phyloP scores from a whole-genome alignment of 2,113 vertebrate genomes.

The Dryoscopus gambensis region DNA sequence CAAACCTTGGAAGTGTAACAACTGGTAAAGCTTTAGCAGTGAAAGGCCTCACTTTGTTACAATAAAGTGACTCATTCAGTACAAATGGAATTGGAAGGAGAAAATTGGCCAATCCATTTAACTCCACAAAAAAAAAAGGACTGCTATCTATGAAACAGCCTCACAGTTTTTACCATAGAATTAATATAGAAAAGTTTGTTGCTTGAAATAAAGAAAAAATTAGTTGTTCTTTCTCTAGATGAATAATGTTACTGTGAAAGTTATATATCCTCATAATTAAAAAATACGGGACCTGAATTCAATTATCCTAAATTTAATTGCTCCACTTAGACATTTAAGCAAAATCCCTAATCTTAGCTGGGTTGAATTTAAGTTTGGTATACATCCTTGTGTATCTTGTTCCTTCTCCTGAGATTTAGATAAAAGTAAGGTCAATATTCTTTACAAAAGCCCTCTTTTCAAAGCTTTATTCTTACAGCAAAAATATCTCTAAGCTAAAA shows the following conservation, averaged over 20 bases:
- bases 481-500: not conserved
- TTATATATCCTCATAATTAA: not conserved
- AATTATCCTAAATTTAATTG: not conserved
- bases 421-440: not conserved
- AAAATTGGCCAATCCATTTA: not conserved
- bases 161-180: not conserved
- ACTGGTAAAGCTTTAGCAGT: not conserved
- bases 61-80: not conserved
- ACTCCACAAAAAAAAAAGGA: not conserved
- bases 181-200: not conserved
- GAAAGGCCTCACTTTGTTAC: not conserved
- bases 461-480: not conserved
- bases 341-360: not conserved
- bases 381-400: not conserved
- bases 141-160: not conserved
- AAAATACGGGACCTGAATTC: not conserved
- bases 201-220: not conserved
- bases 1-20: not conserved
- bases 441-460: not conserved
- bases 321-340: not conserved
- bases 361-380: not conserved
- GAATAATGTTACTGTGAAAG: not conserved
- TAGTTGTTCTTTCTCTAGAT: not conserved
- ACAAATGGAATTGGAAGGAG: not conserved
- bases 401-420: not conserved